phyloP scores from a whole-genome alignment of 1,140 invertebrate species.

The Drosophila kikkawai region DNA sequence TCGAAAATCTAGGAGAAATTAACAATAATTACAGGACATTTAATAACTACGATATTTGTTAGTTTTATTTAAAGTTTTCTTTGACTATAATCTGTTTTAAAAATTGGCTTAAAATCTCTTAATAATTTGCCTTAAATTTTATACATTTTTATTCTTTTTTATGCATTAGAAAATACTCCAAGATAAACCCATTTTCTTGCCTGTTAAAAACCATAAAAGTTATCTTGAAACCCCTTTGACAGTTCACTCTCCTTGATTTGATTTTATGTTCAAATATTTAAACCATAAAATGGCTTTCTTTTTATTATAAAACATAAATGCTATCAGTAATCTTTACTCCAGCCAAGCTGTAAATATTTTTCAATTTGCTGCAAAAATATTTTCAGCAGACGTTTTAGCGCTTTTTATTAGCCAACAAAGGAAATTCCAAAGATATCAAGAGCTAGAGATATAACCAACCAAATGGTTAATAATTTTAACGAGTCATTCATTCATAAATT shows the following conservation, averaged over 20 bases:
- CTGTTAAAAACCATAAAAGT: background rate
- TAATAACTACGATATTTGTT: background rate
- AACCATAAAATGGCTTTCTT: conserved; percentile 5
- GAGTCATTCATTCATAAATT: conserved; percentile 62
- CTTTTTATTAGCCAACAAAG: conserved; percentile 22
- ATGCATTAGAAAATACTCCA: background rate
- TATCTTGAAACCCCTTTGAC: conserved; percentile 1
- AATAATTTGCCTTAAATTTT: background rate
- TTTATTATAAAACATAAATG: conserved; percentile 25
- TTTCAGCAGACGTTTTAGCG: conserved; percentile 2
- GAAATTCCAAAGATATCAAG: conserved; percentile 5
- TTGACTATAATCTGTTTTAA: too few species aligned
- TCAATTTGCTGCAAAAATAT: conserved; percentile 28
- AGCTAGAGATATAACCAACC: conserved; percentile 2
- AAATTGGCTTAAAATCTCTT: background rate
- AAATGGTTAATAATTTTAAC: conserved; percentile 46
- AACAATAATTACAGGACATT: background rate
- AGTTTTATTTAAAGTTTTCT: background rate
- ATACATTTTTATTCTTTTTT: background rate
- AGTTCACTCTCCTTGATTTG: background rate
- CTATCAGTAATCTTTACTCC: conserved; percentile 15
- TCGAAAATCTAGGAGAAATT: background rate
- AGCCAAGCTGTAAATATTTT: conserved; percentile 19
- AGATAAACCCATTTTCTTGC: background rate
- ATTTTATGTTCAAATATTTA: conserved; percentile 20